A percentile compares a stretch with the other conserved stretches of the same genome.
Conservation (phyloP, 2,888 invertebrate genomes). For the Adineta ricciae region DNA sequence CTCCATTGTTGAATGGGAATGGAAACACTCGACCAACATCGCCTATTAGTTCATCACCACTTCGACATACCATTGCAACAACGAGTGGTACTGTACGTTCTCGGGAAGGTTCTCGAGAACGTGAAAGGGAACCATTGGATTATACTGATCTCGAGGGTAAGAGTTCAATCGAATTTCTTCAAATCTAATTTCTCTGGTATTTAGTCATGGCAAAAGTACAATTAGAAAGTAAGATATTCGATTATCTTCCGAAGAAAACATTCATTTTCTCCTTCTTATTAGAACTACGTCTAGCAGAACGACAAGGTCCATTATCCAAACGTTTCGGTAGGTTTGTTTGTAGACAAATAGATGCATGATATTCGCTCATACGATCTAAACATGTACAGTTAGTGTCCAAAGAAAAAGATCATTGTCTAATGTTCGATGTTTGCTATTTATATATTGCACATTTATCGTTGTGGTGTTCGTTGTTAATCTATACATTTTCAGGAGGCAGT, state of each 20-base stretch:
- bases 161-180: too few relatives aligned
- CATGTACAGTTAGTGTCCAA: not conserved
- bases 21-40: constrained; percentile 1
- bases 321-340: not conserved
- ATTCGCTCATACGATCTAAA: not conserved
- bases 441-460: not conserved
- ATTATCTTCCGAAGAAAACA: not conserved
- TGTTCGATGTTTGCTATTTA: not conserved
- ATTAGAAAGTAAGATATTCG: not conserved
- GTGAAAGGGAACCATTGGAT: constrained; percentile 8
- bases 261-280: too few relatives aligned
- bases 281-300: constrained; percentile 3
- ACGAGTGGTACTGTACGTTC: not conserved
- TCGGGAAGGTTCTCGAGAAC: not conserved
- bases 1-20: not conserved
- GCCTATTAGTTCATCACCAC: not conserved
- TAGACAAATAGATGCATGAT: not conserved
- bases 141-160: constrained; percentile 1
- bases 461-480: not conserved
- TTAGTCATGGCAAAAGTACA: constrained; percentile 12
- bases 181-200: not conserved
- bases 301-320: constrained; percentile 17
- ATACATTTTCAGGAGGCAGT: constrained; percentile 19
- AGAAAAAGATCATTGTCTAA: not conserved
- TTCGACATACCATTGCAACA: not conserved